These are phyloP conservation scores for Amaurobius ferox DNA, from an alignment of 2,888 invertebrate species.

Conservation along the genomic window DNA sequence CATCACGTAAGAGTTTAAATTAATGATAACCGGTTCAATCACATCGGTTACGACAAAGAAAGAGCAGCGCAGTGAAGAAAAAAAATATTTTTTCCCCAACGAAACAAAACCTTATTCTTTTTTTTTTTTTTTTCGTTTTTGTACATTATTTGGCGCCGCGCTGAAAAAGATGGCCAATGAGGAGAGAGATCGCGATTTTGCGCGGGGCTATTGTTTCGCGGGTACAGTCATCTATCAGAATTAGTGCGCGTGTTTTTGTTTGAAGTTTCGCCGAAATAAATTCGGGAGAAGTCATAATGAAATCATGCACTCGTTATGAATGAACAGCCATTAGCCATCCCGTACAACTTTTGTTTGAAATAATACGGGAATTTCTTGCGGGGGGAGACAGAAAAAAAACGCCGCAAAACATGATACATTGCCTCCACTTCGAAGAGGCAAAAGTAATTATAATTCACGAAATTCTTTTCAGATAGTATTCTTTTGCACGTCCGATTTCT, in stretches of 20 bases:
- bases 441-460: constrained; percentile 59
- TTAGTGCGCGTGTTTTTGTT: constrained; percentile 58
- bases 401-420: constrained; percentile 46
- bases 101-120: constrained; percentile 56
- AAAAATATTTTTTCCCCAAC: constrained; percentile 14
- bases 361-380: constrained; percentile 35
- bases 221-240: constrained; percentile 57
- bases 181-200: constrained; percentile 29
- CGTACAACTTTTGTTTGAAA: constrained; percentile 40
- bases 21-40: constrained; percentile 69
- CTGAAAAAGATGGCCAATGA: constrained; percentile 55
- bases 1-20: constrained; percentile 69
- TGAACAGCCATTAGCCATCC: constrained; percentile 62
- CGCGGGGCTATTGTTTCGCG: constrained; percentile 47
- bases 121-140: constrained; percentile 30
- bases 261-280: constrained; percentile 47
- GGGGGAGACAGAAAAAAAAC: constrained; percentile 27
- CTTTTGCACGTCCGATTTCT: constrained; percentile 42
- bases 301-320: constrained; percentile 68
- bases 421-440: constrained; percentile 29
- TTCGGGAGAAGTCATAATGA: constrained; percentile 63
- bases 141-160: constrained; percentile 45
- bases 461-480: constrained; percentile 32
- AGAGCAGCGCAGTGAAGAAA: neutral
- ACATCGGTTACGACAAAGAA: constrained; percentile 14